Evolutionary conservation across 2,888 invertebrate genomes (phyloP), one percentile per base, ranked within the genome.

Genomic region (Pterostichus madidus): DNA sequence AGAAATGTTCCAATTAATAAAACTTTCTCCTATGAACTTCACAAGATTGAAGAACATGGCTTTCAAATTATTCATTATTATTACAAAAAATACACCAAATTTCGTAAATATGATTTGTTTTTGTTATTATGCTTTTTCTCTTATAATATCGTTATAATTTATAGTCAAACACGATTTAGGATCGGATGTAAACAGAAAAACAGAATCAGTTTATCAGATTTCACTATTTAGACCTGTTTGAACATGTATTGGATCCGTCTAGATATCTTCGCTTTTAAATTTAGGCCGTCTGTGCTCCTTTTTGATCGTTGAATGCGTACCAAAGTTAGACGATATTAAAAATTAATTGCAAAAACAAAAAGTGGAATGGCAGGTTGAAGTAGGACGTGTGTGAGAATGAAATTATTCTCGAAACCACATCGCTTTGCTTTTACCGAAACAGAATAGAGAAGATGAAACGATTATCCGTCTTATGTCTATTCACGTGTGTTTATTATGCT

Each of bases 351-450:
- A 75, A 81, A 81, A 81, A 81, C 75, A 81, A 81, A 81, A 81
- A 81, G 81, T 81, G 81, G 81, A 81, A 75, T 81, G 61, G 81
- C 75, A 75, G 32, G 81, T 81, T 75, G 81, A 81, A 81, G 81
- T 81, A 81, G 81, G 81, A 8, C 81, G 75, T 56, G 35, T 81
- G 46, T 75, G 73, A 61, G 81, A 81, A 75, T 75, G 75, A 75
- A 75, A 75, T 39, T 75, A 32, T 61, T 56, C 56, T 80, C 56
- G 46, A 80, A 80, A 52, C 44, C 17, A 49, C 31, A 15, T 46
- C 17, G 46, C 80, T 31, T 17, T 64, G 35, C 64, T 79, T 32
- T 64, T 13, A 35, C 32, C 64, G 64, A 64, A 64, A 49, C 49
- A 49, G 64, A 35, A 64, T 35, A 64, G n/a, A 64, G 13, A 13